Percentiles rank a stretch among this genome's conserved stretches.
phyloP scores from a whole-genome alignment of 2,888 invertebrate species.

The Nemapogon koenigi region DNA sequence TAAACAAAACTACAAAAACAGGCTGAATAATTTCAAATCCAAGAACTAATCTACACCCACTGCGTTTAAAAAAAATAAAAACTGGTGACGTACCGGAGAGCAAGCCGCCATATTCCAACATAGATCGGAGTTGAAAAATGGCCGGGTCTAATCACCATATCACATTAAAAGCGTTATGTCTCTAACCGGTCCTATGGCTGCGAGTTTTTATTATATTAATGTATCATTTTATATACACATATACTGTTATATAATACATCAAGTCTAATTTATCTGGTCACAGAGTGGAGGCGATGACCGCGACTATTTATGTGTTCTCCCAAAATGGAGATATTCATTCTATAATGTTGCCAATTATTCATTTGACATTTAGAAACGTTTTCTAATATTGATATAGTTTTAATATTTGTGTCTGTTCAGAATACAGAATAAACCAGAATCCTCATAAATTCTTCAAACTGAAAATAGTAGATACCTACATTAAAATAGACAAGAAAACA shows the following conservation, averaged over 20 bases:
- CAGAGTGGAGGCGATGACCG: slow-evolving; percentile 33
- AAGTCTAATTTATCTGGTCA: slow-evolving; percentile 52
- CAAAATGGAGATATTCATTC: slow-evolving; percentile 25
- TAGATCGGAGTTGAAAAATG: slow-evolving; percentile 34
- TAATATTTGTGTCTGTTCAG: no score
- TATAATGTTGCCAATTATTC: no score
- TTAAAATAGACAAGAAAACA: no score
- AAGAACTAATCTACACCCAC: slow-evolving; percentile 42
- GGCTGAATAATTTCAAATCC: slow-evolving; percentile 23
- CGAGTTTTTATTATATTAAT: slow-evolving; percentile 38
- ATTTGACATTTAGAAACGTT: no score
- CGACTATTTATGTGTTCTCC: slow-evolving; percentile 25
- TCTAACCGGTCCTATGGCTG: slow-evolving; percentile 31
- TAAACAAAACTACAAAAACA: slow-evolving; percentile 17
- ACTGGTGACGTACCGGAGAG: slow-evolving; percentile 33
- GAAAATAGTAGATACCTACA: no score
- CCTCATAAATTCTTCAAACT: no score
- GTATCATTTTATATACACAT: slow-evolving; percentile 43
- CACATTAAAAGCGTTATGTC: slow-evolving; percentile 43
- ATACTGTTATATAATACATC: slow-evolving; percentile 46
- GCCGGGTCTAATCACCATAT: slow-evolving; percentile 43
- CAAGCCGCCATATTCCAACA: slow-evolving; percentile 23
- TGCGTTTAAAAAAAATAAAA: slow-evolving; percentile 22
- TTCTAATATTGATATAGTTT: no score
- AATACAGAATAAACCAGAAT: no score